Evolutionary conservation across 2,888 invertebrate genomes (phyloP).

Genomic region (Pyrocoelia pectoralis): DNA sequence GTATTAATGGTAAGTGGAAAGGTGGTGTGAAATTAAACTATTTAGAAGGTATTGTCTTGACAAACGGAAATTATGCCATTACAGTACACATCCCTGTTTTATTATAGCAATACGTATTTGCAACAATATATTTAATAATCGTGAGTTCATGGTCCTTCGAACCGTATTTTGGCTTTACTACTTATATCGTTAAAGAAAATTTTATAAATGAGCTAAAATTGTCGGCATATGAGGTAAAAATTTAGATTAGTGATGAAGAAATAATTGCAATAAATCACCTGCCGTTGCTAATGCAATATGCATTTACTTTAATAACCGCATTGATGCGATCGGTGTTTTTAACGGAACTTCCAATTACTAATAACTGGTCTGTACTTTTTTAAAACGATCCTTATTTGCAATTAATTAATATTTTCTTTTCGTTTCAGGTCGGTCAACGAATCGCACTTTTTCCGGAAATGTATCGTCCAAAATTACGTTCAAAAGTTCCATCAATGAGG

Average conservation of each 20-base stretch:
- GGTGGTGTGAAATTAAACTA: not conserved
- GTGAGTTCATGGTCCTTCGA: too few relatives aligned
- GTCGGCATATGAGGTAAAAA: too few relatives aligned
- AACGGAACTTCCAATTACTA: not conserved
- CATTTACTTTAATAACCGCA: not conserved
- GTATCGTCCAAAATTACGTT: constrained; percentile 47
- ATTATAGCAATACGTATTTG: not conserved
- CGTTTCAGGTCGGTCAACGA: constrained; percentile 36
- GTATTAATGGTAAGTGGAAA: not conserved
- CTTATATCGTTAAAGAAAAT: too few relatives aligned
- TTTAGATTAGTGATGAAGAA: too few relatives aligned
- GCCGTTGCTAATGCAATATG: not conserved
- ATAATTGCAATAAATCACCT: constrained; percentile 1
- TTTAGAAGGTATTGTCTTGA: not conserved
- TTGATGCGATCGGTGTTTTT: not conserved
- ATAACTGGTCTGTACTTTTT: not conserved
- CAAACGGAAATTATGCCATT: constrained; percentile 1
- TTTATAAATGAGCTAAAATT: too few relatives aligned
- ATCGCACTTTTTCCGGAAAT: constrained; percentile 33
- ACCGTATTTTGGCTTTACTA: too few relatives aligned
- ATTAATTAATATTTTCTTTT: constrained; percentile 7
- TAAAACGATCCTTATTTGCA: not conserved
- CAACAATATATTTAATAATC: not conserved
- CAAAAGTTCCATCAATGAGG: constrained; percentile 53
- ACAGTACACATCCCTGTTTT: not conserved